Evolutionary conservation across 2,888 invertebrate species (phyloP).

Genomic region (Myopa tessellatipennis): DNA sequence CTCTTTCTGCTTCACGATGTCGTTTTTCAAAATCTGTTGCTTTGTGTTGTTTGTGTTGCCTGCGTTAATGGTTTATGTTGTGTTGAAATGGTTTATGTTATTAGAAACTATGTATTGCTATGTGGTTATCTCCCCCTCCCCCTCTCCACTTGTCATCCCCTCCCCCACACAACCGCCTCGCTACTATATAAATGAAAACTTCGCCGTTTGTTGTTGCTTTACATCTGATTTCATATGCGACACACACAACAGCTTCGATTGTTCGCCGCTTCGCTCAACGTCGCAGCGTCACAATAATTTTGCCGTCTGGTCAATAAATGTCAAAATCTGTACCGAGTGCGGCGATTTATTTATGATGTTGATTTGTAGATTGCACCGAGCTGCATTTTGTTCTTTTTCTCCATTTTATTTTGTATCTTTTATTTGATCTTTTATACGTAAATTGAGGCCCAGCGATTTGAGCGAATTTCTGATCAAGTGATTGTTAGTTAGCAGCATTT

Average conservation of each 20-base stretch:
- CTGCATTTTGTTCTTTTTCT: neutral
- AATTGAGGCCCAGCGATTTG: too few species aligned
- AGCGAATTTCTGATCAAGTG: too few species aligned
- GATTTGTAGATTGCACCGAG: slow-evolving; percentile 20
- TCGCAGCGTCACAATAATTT: slow-evolving; percentile 33
- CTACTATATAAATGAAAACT: too few species aligned
- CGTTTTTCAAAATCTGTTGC: neutral
- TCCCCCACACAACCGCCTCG: too few species aligned
- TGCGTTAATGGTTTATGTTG: slow-evolving; percentile 7
- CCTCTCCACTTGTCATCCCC: too few species aligned
- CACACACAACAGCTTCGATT: neutral
- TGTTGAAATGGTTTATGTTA: slow-evolving; percentile 23
- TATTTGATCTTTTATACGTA: neutral
- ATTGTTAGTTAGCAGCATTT: too few species aligned
- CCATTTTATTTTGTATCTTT: neutral
- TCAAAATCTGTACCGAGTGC: slow-evolving; percentile 19
- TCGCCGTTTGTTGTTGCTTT: too few species aligned
- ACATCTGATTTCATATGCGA: too few species aligned
- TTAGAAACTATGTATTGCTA: neutral
- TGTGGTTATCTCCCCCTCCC: neutral
- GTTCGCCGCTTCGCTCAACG: slow-evolving; percentile 12
- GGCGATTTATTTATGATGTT: slow-evolving; percentile 32
- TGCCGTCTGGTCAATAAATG: slow-evolving; percentile 32
- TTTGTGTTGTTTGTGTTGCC: neutral
- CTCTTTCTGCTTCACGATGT: neutral